Conservation (phyloP, 2,113 vertebrate species). For the Barnardius zonarius region DNA sequence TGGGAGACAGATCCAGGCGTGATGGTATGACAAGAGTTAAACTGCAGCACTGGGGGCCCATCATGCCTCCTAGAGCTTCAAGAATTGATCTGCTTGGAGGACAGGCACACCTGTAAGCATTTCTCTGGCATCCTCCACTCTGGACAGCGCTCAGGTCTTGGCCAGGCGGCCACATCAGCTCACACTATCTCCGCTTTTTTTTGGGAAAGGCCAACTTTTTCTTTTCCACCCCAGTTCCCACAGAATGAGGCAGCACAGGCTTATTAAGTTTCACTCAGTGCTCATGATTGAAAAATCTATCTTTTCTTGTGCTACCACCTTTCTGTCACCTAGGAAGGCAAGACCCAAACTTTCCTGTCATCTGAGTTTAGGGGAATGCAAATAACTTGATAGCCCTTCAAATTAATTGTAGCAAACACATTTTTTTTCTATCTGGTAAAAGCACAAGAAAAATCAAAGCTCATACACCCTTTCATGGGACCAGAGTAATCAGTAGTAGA, state of each 20-base stretch:
- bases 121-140: neutral
- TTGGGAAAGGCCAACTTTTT: neutral
- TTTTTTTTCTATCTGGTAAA: neutral
- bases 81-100: neutral
- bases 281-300: neutral
- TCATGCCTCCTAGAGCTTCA: neutral
- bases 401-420: neutral
- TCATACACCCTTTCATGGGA: constrained; percentile 9
- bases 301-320: neutral
- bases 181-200: neutral
- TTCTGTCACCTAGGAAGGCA: neutral
- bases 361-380: neutral
- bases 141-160: neutral
- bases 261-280: neutral
- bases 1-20: neutral
- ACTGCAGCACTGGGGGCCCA: neutral
- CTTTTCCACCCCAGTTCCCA: neutral
- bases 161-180: neutral
- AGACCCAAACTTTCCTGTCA: neutral
- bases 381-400: neutral
- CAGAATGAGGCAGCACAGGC: neutral
- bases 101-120: accelerated
- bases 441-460: constrained; percentile 32
- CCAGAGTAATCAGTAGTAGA: constrained; percentile 21
- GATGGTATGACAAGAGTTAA: neutral